A percentile compares a stretch with the other conserved stretches of the same genome.
Evolutionary conservation across 2,113 vertebrate species (phyloP).

Genomic region (Tinamus guttatus): DNA sequence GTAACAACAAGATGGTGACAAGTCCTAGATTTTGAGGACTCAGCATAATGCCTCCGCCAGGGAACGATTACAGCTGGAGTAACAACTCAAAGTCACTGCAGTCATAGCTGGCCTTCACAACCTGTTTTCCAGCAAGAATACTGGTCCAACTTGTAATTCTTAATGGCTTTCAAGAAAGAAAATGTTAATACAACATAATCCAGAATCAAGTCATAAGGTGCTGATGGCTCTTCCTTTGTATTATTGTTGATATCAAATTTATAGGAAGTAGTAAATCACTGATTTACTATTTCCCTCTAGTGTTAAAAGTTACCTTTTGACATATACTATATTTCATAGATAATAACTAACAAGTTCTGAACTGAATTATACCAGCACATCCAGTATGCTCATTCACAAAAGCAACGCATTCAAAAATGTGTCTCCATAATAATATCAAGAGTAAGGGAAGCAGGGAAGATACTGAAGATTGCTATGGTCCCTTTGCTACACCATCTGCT

Average conservation of each 20-base stretch:
- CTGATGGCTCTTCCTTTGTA: not conserved
- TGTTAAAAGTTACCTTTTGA: not conserved
- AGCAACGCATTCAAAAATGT: not conserved
- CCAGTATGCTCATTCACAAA: not conserved
- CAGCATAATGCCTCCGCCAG: not conserved
- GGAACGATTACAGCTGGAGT: not conserved
- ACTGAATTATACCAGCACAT: not conserved
- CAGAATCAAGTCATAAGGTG: not conserved
- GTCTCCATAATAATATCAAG: not conserved
- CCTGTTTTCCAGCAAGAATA: not conserved
- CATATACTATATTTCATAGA: not conserved
- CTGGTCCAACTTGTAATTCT: not conserved
- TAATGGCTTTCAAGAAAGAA: not conserved
- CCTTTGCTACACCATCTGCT: not conserved
- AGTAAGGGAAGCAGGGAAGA: not conserved
- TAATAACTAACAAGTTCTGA: not conserved
- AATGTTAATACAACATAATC: not conserved
- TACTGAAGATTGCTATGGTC: not conserved
- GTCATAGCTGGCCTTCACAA: not conserved
- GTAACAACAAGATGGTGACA: not conserved
- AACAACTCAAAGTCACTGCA: not conserved
- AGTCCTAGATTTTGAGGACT: not conserved
- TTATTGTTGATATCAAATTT: constrained; percentile 18
- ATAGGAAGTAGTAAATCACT: not conserved
- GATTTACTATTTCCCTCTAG: not conserved